Conservation (phyloP, 2,888 invertebrate species). For the Cheilosia scutellata region DNA sequence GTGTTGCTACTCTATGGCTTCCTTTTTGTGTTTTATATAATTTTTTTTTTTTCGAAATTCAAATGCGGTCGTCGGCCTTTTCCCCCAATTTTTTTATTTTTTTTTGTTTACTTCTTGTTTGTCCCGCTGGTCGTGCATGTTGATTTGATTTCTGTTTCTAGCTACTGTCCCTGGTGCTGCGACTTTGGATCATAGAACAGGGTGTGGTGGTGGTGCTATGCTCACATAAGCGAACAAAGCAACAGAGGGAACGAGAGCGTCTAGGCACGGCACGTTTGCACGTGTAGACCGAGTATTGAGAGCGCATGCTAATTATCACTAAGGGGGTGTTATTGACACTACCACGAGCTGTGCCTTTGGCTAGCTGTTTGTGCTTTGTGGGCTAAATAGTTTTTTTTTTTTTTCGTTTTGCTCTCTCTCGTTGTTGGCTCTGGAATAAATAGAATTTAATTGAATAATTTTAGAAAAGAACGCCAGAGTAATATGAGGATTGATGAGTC, state of each 20-base stretch:
- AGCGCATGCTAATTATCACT: conserved; percentile 71
- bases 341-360: conserved; percentile 8
- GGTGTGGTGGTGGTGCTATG: conserved; percentile 25
- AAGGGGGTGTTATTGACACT: conserved; percentile 74
- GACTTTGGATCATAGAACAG: conserved; percentile 10
- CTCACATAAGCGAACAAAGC: neutral
- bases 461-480: conserved; percentile 24
- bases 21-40: conserved; percentile 49
- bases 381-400: conserved; percentile 17
- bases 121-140: conserved; percentile 9
- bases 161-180: conserved; percentile 4
- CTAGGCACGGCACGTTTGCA: conserved; percentile 62
- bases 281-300: conserved; percentile 55
- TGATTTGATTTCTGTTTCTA: conserved; percentile 40
- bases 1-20: conserved; percentile 49
- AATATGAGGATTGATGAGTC: conserved; percentile 55
- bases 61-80: conserved; percentile 76
- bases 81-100: conserved; percentile 64
- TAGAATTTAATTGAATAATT: conserved; percentile 69
- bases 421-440: conserved; percentile 51
- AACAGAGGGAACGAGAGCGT: neutral
- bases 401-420: conserved; percentile 17
- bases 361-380: conserved; percentile 36
- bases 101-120: neutral
- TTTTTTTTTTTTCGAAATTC: conserved; percentile 60